These are phyloP conservation scores for Leptodactylus fuscus DNA, from an alignment of 2,113 vertebrate genomes.

Conservation along the genomic window DNA sequence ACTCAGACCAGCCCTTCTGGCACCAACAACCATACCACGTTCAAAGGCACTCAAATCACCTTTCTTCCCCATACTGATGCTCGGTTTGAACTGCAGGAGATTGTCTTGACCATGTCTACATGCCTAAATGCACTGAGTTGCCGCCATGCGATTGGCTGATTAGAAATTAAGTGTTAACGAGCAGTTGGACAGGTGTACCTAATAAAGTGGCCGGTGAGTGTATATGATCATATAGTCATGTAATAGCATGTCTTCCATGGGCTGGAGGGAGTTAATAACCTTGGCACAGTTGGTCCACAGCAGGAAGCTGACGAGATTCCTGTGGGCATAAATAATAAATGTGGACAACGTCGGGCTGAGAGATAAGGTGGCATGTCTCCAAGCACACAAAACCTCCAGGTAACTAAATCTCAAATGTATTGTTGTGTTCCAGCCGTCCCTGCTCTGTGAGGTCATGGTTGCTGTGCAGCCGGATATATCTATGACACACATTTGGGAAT, in stretches of 20 bases:
- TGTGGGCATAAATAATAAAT: slow-evolving; percentile 56
- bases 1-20: no score
- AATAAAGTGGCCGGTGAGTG: no score
- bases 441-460: slow-evolving; percentile 47
- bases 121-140: no score
- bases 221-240: not conserved
- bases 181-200: no score
- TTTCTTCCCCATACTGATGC: no score
- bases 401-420: slow-evolving; percentile 48
- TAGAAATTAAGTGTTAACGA: no score
- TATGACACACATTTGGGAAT: slow-evolving; percentile 38
- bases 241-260: not conserved
- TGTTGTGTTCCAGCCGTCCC: slow-evolving; percentile 33
- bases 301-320: slow-evolving; percentile 56
- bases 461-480: slow-evolving; percentile 47
- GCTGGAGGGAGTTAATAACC: slow-evolving; percentile 14
- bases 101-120: no score
- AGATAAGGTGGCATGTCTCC: slow-evolving; percentile 56
- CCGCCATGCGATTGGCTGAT: no score
- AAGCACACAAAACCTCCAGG: slow-evolving; percentile 48
- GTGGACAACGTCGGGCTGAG: slow-evolving; percentile 43
- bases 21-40: no score
- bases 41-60: no score
- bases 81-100: no score
- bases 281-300: slow-evolving; percentile 21